Percentiles rank a stretch among this genome's conserved stretches.
Evolutionary conservation across 2,888 invertebrate genomes (phyloP).

Genomic region (Sarcophaga variegata): DNA sequence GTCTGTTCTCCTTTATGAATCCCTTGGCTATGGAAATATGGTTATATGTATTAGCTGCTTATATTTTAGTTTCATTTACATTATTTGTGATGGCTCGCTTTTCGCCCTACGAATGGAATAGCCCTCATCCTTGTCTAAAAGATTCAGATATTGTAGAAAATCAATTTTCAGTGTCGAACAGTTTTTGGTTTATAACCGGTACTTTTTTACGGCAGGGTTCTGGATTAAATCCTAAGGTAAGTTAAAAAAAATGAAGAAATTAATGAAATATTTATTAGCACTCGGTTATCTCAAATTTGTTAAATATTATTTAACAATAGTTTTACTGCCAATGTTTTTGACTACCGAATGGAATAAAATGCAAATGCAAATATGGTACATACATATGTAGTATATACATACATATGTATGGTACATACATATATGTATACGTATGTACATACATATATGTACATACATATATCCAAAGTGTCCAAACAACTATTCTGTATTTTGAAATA

Average conservation of each 20-base stretch:
- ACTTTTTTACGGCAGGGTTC: conserved; percentile 94
- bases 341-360: too few species aligned
- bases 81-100: conserved; percentile 91
- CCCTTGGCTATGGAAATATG: conserved; percentile 93
- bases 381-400: too few species aligned
- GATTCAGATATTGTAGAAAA: conserved; percentile 69
- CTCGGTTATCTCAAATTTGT: too few species aligned
- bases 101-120: conserved; percentile 90
- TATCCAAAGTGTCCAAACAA: neutral
- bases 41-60: conserved; percentile 91
- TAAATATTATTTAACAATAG: too few species aligned
- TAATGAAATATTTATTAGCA: too few species aligned
- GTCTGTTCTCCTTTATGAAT: conserved; percentile 93
- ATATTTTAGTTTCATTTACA: conserved; percentile 89
- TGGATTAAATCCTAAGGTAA: conserved; percentile 91
- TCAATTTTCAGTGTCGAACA: conserved; percentile 95
- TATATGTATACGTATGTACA: too few species aligned
- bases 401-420: too few species aligned
- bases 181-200: conserved; percentile 95
- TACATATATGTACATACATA: too few species aligned
- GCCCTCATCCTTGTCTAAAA: conserved; percentile 84
- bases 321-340: too few species aligned
- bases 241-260: conserved; percentile 31
- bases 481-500: conserved; percentile 2
- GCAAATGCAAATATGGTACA: too few species aligned